These are phyloP conservation scores for Oreochromis aureus DNA, from an alignment of 2,113 vertebrate genomes.

Conservation along the genomic window DNA sequence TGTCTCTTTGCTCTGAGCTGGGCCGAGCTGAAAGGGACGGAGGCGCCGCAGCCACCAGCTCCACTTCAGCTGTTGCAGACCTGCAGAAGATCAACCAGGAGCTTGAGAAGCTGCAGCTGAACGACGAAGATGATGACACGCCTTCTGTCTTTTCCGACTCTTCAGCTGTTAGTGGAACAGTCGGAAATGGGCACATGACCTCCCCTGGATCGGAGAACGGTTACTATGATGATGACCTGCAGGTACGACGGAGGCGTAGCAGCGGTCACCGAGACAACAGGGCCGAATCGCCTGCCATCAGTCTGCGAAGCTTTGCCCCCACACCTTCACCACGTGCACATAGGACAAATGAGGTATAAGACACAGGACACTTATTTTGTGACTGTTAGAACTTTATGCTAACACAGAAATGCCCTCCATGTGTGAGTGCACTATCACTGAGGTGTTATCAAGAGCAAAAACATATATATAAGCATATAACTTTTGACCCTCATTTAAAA, in stretches of 20 bases:
- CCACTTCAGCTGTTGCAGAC: conserved; percentile 79
- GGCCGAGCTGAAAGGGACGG: conserved; percentile 70
- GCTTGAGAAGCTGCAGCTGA: conserved; percentile 88
- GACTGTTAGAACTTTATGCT: neutral
- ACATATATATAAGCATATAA: neutral
- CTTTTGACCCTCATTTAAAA: neutral
- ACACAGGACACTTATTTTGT: neutral
- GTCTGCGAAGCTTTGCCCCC: conserved; percentile 49
- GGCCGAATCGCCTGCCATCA: conserved; percentile 50
- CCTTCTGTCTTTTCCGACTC: conserved; percentile 81
- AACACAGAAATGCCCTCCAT: neutral
- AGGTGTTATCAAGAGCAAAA: neutral
- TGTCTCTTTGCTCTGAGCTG: conserved; percentile 86
- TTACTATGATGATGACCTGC: conserved; percentile 67
- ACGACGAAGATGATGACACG: conserved; percentile 73
- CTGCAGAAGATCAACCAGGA: conserved; percentile 94
- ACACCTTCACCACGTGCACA: conserved; percentile 57
- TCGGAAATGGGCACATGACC: conserved; percentile 46
- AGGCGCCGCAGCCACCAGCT: neutral
- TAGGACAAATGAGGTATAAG: conserved; percentile 61
- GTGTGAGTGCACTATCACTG: neutral
- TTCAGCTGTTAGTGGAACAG: conserved; percentile 50
- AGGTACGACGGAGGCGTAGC: conserved; percentile 55
- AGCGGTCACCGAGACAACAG: conserved; percentile 54
- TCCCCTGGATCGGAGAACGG: conserved; percentile 66